Percentiles rank a stretch among this genome's conserved stretches.
These are phyloP conservation scores for Himalopsyche japonica DNA, from an alignment of 2,888 invertebrate species.

Conservation along the genomic window DNA sequence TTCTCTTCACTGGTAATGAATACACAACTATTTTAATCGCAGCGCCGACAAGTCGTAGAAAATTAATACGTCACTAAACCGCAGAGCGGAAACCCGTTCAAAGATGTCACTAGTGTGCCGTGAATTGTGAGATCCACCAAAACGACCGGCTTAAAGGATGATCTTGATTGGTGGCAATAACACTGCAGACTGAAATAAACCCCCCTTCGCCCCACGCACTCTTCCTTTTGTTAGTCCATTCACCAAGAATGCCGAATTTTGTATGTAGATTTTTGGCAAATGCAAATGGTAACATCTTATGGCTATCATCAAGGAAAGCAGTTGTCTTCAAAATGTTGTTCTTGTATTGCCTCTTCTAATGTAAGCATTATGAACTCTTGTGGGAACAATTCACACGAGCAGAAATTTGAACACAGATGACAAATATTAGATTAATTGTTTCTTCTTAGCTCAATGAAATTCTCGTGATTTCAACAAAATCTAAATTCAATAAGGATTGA, in stretches of 20 bases:
- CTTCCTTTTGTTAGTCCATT: neutral
- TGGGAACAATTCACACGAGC: no score
- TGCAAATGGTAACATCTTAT: neutral
- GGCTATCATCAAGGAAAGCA: neutral
- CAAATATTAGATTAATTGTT: no score
- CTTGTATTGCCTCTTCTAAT: neutral
- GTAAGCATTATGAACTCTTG: no score
- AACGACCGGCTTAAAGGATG: neutral
- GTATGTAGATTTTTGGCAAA: neutral
- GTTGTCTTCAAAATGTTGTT: neutral
- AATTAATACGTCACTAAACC: neutral
- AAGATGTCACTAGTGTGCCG: neutral
- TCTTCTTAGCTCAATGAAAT: no score
- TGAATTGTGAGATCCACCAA: conserved; percentile 1
- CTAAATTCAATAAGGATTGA: no score
- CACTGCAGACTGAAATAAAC: conserved; percentile 26
- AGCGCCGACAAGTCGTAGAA: neutral
- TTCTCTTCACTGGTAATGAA: neutral
- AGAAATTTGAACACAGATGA: no score
- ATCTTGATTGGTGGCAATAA: conserved; percentile 24
- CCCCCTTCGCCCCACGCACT: neutral
- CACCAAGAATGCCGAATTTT: neutral
- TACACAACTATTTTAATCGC: neutral
- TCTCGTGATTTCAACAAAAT: no score
- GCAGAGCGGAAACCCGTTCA: neutral